phyloP scores from a whole-genome alignment of 2,113 vertebrate species.

The Oreocharis arfaki region DNA sequence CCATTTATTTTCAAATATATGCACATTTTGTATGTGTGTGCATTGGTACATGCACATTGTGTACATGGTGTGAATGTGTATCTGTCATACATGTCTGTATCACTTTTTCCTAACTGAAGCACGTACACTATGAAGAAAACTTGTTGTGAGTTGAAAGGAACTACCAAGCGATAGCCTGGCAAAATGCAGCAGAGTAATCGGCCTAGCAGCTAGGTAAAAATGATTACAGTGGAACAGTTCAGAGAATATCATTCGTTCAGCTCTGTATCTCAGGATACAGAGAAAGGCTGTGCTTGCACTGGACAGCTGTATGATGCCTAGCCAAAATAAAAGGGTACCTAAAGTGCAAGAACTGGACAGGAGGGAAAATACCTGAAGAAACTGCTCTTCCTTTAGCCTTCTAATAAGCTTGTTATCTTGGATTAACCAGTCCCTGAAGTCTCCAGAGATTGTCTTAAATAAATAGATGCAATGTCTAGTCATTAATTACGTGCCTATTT shows the following conservation, averaged over 20 bases:
- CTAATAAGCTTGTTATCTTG: background rate
- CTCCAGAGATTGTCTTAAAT: background rate
- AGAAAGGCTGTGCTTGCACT: background rate
- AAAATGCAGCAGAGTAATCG: background rate
- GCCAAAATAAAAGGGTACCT: background rate
- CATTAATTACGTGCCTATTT: slow-evolving; percentile 9
- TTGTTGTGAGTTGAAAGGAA: background rate
- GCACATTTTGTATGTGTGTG: background rate
- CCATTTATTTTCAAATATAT: background rate
- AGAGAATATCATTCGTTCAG: background rate
- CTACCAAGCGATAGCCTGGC: background rate
- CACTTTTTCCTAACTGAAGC: background rate
- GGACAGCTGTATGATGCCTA: background rate
- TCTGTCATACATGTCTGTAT: background rate
- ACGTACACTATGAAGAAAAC: background rate
- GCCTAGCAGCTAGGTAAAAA: background rate
- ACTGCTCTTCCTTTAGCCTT: background rate
- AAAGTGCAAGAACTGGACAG: background rate
- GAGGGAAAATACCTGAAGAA: background rate
- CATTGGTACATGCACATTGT: too few species aligned
- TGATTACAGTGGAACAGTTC: background rate
- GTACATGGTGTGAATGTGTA: too few species aligned
- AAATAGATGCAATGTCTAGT: background rate
- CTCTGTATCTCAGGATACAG: background rate
- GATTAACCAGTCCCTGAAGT: background rate